Base-by-base conservation (phyloP, 2,113 vertebrate genomes). In the Vanacampus margaritifer region DNA sequence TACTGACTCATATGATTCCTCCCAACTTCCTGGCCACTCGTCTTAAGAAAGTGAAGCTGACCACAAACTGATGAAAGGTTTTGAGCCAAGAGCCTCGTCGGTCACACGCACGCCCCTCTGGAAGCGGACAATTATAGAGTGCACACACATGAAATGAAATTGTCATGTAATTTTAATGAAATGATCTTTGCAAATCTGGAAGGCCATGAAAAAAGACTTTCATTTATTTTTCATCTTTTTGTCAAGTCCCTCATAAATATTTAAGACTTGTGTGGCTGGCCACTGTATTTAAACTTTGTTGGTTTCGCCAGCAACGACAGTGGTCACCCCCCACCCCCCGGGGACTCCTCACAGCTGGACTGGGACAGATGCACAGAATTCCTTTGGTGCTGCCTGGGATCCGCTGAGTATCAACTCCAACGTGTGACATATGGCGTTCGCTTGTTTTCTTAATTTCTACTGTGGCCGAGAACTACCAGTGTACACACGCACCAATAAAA, bases 201-300 rank as follows among this genome's bases (percentile, higher is more conserved):
- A 88, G 85, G 75, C 78, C 86, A 91, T 92, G 84, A 92, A 89
- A 92, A 91, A 88, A 76, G 78, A 53, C 74, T 84, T 79, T 91
- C 88, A 92, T 92, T 88, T 82, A 92, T 93, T 91, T 92, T 91
- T 92, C 81, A 92, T 92, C 85, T 91, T 91, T 92, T 92, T 92
- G 92, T 92, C 89, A 86, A 87, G 88, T 80, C 48, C 61, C 83
- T 91, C 73, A 91, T 93, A 71, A 93, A 92, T 92, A 91, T 92
- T 93, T 91, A 78, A 93, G 77, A 66, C 57, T 71, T 60, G 64
- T 82, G 83, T 69, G 73, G 79, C 83, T 91, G 91, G 91, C 91
- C 82, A 78, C 82, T 79, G 84, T 79, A 67, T 86, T 78, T 78
- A 89, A 89, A 90, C 90, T 91, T 91, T 91, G 89, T 90, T 90